Evolutionary conservation across 2,113 vertebrate genomes (phyloP).

Genomic region (Electrona antarctica): DNA sequence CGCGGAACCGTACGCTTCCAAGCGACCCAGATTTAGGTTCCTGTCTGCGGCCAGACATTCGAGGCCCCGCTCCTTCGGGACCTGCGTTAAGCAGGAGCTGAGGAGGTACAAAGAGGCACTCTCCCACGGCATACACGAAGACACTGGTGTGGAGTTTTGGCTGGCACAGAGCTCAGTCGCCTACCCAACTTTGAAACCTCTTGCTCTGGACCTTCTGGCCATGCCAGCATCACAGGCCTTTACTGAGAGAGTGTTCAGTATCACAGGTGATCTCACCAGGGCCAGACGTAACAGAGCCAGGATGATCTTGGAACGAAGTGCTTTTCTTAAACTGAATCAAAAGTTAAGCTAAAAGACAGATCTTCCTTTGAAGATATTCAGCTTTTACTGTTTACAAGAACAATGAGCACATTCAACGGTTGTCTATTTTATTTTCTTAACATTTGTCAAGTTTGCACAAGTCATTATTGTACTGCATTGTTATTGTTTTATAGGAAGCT

Average conservation of each 20-base stretch:
- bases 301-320: background rate
- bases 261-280: conserved; percentile 15
- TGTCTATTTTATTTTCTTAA: too few species aligned
- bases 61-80: background rate
- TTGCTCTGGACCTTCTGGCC: conserved; percentile 2
- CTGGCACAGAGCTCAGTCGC: background rate
- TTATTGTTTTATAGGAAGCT: too few species aligned
- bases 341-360: too few species aligned
- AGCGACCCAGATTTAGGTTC: background rate
- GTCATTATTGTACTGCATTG: too few species aligned
- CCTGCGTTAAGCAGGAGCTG: background rate
- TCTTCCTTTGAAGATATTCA: too few species aligned
- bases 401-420: too few species aligned
- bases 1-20: too few species aligned
- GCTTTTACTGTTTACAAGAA: too few species aligned
- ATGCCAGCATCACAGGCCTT: conserved; percentile 31
- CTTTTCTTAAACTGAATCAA: conserved; percentile 9
- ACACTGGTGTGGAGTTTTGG: background rate
- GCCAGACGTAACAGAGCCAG: conserved; percentile 7
- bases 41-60: background rate
- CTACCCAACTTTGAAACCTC: background rate
- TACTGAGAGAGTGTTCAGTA: conserved; percentile 15
- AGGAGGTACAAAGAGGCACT: background rate
- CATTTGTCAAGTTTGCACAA: too few species aligned
- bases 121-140: background rate